phyloP scores from a whole-genome alignment of 2,888 invertebrate genomes.

The Vesta saturnalis region DNA sequence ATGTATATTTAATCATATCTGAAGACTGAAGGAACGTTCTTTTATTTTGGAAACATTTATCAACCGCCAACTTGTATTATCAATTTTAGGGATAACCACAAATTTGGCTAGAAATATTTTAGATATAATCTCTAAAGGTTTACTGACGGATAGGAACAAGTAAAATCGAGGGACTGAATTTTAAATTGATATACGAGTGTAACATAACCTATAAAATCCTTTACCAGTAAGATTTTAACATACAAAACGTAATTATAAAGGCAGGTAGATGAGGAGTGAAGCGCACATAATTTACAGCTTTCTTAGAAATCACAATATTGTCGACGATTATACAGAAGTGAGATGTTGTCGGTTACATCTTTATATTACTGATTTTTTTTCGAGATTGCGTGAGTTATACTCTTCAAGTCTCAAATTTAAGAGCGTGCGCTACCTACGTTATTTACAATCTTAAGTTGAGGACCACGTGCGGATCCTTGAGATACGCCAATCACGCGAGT shows the following conservation, averaged over 20 bases:
- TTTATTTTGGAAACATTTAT: neutral
- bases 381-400: conserved; percentile 19
- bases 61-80: neutral
- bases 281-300: conserved; percentile 28
- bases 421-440: neutral
- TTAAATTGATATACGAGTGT: conserved; percentile 16
- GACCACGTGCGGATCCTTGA: conserved; percentile 2
- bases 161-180: conserved; percentile 22
- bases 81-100: conserved; percentile 4
- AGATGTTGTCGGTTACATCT: conserved; percentile 29
- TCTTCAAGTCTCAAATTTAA: neutral
- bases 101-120: conserved; percentile 22
- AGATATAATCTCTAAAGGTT: conserved; percentile 26
- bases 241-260: conserved; percentile 20
- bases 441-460: neutral
- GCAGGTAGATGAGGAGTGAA: conserved; percentile 22
- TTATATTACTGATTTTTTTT: conserved; percentile 17
- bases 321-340: conserved; percentile 20
- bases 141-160: neutral
- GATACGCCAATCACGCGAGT: neutral
- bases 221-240: neutral
- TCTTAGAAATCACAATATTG: conserved; percentile 24
- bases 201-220: too few relatives aligned
- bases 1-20: conserved; percentile 15
- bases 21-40: too few relatives aligned